Evolutionary conservation across 2,888 invertebrate species (phyloP).

Genomic region (Stenotaenia linearis): DNA sequence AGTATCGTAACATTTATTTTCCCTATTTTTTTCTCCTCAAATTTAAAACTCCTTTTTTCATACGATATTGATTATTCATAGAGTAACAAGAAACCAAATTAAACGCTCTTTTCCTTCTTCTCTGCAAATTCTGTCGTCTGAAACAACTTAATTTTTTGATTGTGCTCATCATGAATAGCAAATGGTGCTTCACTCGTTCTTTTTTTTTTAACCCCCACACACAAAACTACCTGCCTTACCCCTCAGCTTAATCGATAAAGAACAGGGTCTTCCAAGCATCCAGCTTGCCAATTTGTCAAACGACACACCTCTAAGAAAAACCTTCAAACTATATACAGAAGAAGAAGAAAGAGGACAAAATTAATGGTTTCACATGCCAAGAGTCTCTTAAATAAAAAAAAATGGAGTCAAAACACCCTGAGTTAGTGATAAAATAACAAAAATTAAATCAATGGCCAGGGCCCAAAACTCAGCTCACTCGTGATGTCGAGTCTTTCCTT

Average conservation of each 20-base stretch:
- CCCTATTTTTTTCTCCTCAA: not conserved
- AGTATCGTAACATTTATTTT: not conserved
- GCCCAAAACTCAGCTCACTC: not conserved
- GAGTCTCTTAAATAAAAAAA: not conserved
- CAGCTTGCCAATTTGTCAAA: not conserved
- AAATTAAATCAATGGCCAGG: slow-evolving; percentile 4
- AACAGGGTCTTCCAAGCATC: slow-evolving; percentile 9
- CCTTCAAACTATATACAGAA: not conserved
- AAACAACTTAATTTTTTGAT: slow-evolving; percentile 9
- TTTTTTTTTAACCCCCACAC: not conserved
- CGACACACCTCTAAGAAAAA: not conserved
- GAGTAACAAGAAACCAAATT: slow-evolving; percentile 9
- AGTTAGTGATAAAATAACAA: not conserved
- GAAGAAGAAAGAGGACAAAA: not conserved
- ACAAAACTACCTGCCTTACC: not conserved
- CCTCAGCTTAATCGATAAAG: not conserved
- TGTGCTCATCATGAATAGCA: slow-evolving; percentile 9
- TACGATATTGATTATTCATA: not conserved
- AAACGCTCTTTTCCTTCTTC: slow-evolving; percentile 1
- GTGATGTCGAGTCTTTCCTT: not conserved
- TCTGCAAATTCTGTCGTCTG: slow-evolving; percentile 4
- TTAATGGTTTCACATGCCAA: slow-evolving; percentile 1
- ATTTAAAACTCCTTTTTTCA: not conserved
- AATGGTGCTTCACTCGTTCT: not conserved
- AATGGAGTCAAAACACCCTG: not conserved